Evolutionary conservation across 2,113 vertebrate genomes (phyloP), one percentile per base, ranked within the genome.

Genomic region (Trogon surrucura): DNA sequence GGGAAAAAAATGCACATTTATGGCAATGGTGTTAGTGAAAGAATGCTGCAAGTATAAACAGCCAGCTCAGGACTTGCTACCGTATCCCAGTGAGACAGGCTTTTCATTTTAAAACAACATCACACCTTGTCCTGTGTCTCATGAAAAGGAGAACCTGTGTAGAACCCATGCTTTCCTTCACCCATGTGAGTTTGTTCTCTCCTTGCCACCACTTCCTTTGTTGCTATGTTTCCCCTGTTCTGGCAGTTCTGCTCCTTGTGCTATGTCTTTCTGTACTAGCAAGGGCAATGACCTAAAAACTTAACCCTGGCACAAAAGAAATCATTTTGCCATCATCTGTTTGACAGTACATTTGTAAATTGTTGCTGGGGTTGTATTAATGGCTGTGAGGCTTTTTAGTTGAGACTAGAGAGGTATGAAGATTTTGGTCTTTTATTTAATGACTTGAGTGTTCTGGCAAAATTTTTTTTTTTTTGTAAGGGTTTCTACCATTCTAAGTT

Each of bases 41-140:
- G 56, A 92, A 77, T 53, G 75, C 44, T 77, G 10, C 14, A 51
- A 84, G 21, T 64, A 47, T 50, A 13, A 47, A 70, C 64, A 83
- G 30, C 16, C 54, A 20, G 58, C 4, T 0, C 50, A 47, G 16
- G 80, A n/a, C 54, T 78, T 92, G 72, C 29, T 67, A 29, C 10
- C 5, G 3, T 0, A 0, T 62, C 47, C 62, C 13, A 10, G 11
- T 41, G 72, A 82, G 56, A 30, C 13, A 41, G 36, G 8, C 11
- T 36, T 80, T 88, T 81, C 5, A 2, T 19, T 44, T 11, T 5
- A 15, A 29, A 67, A 85, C 4, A 57, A 15, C 5, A 27, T 26
- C 25, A 23, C 13, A n/a, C 44, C 7, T n/a, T 61, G 6, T 38
- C 4, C 26, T n/a, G 5, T 23, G 21, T 44, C 44, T 10, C 0